Percentiles rank a stretch among this genome's conserved stretches.
Conservation (phyloP, 2,888 invertebrate genomes). For the Ornithoptera priamus region DNA sequence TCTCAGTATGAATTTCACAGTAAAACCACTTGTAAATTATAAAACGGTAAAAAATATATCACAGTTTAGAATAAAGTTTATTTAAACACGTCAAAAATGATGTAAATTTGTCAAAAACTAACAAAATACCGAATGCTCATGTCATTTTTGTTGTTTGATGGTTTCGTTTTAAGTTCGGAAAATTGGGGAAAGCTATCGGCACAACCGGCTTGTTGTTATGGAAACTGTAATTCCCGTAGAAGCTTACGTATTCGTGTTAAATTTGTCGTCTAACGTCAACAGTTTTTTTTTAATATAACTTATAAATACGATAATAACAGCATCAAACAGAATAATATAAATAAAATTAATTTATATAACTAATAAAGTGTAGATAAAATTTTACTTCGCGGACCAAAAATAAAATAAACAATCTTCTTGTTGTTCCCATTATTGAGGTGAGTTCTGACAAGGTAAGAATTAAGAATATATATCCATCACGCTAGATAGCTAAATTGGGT, state of each 20-base stretch:
- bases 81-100: constrained; percentile 39
- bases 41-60: constrained; percentile 44
- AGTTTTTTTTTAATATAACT: background rate
- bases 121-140: constrained; percentile 37
- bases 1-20: constrained; percentile 34
- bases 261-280: background rate
- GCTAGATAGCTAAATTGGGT: too few relatives aligned
- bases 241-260: constrained; percentile 3
- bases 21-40: constrained; percentile 38
- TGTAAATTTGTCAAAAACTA: constrained; percentile 42
- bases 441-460: too few relatives aligned
- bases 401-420: too few relatives aligned
- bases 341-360: too few relatives aligned
- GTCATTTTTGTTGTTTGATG: constrained; percentile 38
- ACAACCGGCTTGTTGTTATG: constrained; percentile 62
- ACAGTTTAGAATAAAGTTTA: constrained; percentile 42
- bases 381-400: too few relatives aligned
- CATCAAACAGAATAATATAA: too few relatives aligned
- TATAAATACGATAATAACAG: too few relatives aligned
- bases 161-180: constrained; percentile 43
- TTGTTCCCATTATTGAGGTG: too few relatives aligned
- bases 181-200: constrained; percentile 65
- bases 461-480: too few relatives aligned
- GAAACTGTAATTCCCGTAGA: constrained; percentile 40
- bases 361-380: too few relatives aligned